phyloP scores from a whole-genome alignment of 2,888 invertebrate genomes.

The Agonopterix heracliana region DNA sequence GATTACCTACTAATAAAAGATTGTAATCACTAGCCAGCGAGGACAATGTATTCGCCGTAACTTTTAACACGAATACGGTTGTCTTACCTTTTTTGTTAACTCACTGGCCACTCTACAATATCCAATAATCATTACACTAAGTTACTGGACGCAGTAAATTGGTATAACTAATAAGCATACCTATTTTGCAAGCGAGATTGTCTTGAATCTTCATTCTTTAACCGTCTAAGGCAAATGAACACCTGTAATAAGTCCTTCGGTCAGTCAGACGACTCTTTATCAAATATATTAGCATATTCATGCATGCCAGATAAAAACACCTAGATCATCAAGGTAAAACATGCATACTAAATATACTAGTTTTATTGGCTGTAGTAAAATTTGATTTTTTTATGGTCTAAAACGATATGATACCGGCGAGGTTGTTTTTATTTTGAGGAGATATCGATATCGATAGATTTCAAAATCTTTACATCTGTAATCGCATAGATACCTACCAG shows the following conservation, averaged over 20 bases:
- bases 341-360: constrained; percentile 25
- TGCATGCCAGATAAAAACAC: constrained; percentile 42
- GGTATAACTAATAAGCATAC: neutral
- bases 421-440: too few species aligned
- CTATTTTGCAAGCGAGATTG: constrained; percentile 20
- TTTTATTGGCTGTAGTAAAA: neutral
- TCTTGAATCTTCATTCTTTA: constrained; percentile 22
- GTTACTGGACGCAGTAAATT: constrained; percentile 3
- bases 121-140: neutral
- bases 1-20: too few species aligned
- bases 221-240: constrained; percentile 25
- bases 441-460: too few species aligned
- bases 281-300: constrained; percentile 53
- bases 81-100: too few species aligned
- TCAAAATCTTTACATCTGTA: too few species aligned
- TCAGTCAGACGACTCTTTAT: constrained; percentile 35
- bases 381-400: neutral
- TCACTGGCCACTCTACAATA: too few species aligned
- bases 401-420: too few species aligned
- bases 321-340: constrained; percentile 39
- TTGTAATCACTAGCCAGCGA: too few species aligned
- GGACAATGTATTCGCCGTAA: too few species aligned
- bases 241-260: constrained; percentile 35
- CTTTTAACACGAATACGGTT: too few species aligned
- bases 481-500: too few species aligned